Conservation (phyloP, 2,888 invertebrate genomes). For the Calliopum simillimum region DNA sequence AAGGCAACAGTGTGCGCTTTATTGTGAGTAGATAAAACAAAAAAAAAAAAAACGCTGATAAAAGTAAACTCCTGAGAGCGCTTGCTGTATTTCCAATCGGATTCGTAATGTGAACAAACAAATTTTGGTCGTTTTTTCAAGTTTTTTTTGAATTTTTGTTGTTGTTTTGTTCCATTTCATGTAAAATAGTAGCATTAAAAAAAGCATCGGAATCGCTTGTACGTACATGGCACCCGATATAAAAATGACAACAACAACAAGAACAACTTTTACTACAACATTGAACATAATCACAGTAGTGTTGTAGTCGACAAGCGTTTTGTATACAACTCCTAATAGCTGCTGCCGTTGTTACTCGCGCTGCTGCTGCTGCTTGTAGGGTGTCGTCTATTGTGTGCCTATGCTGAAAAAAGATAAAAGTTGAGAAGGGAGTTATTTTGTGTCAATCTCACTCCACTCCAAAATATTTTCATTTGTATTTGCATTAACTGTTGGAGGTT, state of each 20-base stretch:
- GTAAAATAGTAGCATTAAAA: constrained; percentile 10
- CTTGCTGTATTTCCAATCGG: constrained; percentile 22
- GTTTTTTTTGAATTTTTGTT: not conserved
- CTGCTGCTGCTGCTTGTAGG: constrained; percentile 41
- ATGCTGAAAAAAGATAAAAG: too few relatives aligned
- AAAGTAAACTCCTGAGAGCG: constrained; percentile 14
- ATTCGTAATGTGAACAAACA: constrained; percentile 23
- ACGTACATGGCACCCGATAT: constrained; percentile 23
- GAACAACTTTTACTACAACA: not conserved
- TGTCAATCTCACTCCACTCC: too few relatives aligned
- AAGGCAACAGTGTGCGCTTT: not conserved
- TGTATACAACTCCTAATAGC: constrained; percentile 24
- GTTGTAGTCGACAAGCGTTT: constrained; percentile 22
- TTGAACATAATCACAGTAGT: constrained; percentile 27
- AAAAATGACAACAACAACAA: constrained; percentile 26
- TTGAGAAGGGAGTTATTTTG: too few relatives aligned
- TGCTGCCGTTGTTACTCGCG: constrained; percentile 44
- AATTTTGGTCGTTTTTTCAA: not conserved
- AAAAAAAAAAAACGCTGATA: not conserved
- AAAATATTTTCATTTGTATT: constrained; percentile 40
- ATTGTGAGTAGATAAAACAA: not conserved
- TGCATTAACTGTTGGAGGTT: too few relatives aligned
- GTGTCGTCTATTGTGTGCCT: too few relatives aligned
- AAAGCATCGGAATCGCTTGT: constrained; percentile 22
- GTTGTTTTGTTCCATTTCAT: constrained; percentile 13